phyloP scores from a whole-genome alignment of 1,140 invertebrate species.

The Brachionus asplanchnoidis region DNA sequence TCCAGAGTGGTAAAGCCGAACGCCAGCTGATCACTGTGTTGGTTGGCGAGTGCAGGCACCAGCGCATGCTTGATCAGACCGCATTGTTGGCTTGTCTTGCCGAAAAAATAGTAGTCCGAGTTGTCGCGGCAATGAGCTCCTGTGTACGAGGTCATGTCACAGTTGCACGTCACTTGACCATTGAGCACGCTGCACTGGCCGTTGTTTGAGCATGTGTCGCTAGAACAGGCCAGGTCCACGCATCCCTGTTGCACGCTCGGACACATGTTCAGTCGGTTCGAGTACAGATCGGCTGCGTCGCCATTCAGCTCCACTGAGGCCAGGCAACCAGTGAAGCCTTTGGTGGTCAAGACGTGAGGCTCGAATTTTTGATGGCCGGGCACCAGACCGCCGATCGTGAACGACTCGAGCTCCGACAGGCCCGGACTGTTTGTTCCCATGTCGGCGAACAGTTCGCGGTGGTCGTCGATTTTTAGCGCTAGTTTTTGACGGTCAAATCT shows the following conservation, averaged over 20 bases:
- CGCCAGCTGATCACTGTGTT: not conserved
- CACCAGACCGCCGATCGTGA: conserved; percentile 5
- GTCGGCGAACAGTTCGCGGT: not conserved
- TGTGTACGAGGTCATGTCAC: conserved; percentile 40
- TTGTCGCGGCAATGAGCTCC: not conserved
- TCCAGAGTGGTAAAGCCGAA: conserved; percentile 34
- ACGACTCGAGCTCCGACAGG: conserved; percentile 4
- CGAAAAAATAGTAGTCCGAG: conserved; percentile 27
- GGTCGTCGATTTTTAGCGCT: not conserved
- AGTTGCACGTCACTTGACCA: conserved; percentile 18
- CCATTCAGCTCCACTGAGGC: conserved; percentile 28
- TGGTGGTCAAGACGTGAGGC: not conserved
- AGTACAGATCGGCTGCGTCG: conserved; percentile 17
- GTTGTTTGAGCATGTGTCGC: conserved; percentile 4
- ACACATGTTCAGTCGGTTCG: not conserved
- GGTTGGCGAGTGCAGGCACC: not conserved
- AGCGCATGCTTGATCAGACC: conserved; percentile 1
- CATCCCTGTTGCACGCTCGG: conserved; percentile 36
- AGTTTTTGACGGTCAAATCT: not conserved
- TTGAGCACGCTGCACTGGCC: not conserved
- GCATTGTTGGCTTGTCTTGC: conserved; percentile 5
- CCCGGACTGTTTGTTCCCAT: not conserved
- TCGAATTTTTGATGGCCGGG: conserved; percentile 27
- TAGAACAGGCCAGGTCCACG: not conserved
- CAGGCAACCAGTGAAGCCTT: conserved; percentile 26